Evolutionary conservation across 2,113 vertebrate genomes (phyloP).

Genomic region (Spilogale gracilis): DNA sequence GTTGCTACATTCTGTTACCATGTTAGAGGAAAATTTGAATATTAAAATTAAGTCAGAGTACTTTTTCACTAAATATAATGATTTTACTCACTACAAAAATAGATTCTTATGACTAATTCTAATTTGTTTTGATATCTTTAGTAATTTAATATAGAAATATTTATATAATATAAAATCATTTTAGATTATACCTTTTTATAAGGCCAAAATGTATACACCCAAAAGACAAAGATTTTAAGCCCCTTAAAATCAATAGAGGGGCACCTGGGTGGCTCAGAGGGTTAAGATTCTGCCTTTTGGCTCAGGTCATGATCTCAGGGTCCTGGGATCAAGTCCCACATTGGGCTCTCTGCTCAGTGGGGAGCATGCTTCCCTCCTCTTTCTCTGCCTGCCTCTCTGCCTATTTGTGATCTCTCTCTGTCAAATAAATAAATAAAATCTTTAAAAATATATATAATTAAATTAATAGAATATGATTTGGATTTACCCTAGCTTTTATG

Average conservation of each 20-base stretch:
- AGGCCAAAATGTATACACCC: not conserved
- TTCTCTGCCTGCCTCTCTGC: no score
- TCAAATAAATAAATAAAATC: no score
- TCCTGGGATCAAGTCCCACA: no score
- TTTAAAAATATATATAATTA: no score
- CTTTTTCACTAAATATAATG: constrained; percentile 22
- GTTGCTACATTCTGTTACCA: not conserved
- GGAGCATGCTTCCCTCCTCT: no score
- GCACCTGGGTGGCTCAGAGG: no score
- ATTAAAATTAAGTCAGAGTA: not conserved
- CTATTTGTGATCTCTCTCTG: no score
- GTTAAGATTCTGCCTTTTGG: no score
- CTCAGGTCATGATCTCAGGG: no score
- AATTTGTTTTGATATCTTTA: not conserved
- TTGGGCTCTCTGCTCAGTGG: no score
- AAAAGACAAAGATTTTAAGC: not conserved
- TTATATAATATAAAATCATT: not conserved
- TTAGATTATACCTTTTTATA: not conserved
- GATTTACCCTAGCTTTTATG: not conserved
- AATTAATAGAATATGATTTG: not conserved
- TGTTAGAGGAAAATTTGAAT: not conserved
- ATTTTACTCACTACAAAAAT: constrained; percentile 12
- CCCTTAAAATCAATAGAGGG: no score
- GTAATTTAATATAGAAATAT: not conserved
- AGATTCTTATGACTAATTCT: not conserved